phyloP scores from a whole-genome alignment of 35 echinoderm and acorn worm species.

The Amphiura filiformis region DNA sequence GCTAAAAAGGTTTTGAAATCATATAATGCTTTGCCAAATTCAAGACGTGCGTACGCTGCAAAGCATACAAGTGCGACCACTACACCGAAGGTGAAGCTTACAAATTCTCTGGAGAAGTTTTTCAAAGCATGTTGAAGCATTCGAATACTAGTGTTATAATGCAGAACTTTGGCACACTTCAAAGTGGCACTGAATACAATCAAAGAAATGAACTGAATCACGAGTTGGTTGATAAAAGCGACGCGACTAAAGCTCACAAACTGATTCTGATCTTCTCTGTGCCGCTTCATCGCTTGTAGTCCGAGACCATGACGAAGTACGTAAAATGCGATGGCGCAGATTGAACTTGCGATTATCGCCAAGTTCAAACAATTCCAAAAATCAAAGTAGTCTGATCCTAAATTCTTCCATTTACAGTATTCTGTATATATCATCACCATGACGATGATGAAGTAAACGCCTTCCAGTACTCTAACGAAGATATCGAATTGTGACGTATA shows the following conservation, averaged over 20 bases:
- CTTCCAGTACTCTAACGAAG: constrained; percentile 64
- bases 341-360: constrained; percentile 52
- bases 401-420: constrained; percentile 25
- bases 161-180: constrained; percentile 79
- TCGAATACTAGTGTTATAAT: constrained; percentile 75
- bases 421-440: constrained; percentile 66
- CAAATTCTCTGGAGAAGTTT: constrained; percentile 25
- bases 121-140: constrained; percentile 49
- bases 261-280: neutral
- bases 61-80: constrained; percentile 43
- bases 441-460: constrained; percentile 69
- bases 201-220: constrained; percentile 43
- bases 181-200: constrained; percentile 68
- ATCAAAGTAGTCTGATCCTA: constrained; percentile 46
- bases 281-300: constrained; percentile 4
- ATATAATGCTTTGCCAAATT: constrained; percentile 45
- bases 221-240: constrained; percentile 41
- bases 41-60: constrained; percentile 24
- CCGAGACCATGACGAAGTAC: neutral
- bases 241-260: constrained; percentile 58
- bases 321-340: constrained; percentile 13
- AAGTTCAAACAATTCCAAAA: constrained; percentile 72
- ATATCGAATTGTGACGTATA: constrained; percentile 36
- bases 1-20: constrained; percentile 50
- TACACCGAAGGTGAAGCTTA: constrained; percentile 18